Evolutionary conservation across 2,888 invertebrate genomes (phyloP), one percentile per base, ranked within the genome.

Genomic region (Galeruca laticollis): DNA sequence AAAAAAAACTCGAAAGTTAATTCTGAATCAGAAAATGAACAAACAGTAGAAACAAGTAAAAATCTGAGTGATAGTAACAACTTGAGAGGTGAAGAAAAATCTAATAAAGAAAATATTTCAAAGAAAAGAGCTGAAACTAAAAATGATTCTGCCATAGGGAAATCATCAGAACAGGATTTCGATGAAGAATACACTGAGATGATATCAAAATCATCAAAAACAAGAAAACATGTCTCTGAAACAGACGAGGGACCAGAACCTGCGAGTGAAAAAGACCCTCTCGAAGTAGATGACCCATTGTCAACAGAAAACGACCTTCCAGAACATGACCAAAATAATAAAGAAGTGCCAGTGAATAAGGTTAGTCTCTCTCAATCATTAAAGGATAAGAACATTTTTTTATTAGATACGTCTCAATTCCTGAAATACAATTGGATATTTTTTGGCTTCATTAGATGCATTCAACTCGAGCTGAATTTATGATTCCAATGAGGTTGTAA

Each of bases 141-240:
- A 63, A 57, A 49, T n/a, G 31, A 31, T 18, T 20, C 6, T 35
- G 40, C 18, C 37, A 35, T 15, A 13, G 21, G 20, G n/a, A 11
- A 49, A 20, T 15, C 49, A 66, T 21, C 49, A 66, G 15, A 61
- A 18, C 3, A 60, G 62, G 49, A 15, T 54, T 65, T 1, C 2
- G 18, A n/a, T 2, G 20, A 69, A 63, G 35, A 66, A 72, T 33
- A 52, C 31, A 51, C 60, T 63, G 85, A 82, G 0, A 86, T 86
- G 1, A 79, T 83, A 0, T 84, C 84, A 37, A 69, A 83, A 0
- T 72, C 62, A 11, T 54, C 26, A 10, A 13, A 47, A 18, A 15
- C 8, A 47, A 15, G 5, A 47, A 6, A 6, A 18, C n/a, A 47
- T n/a, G 15, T 15, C 47, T 47, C 18, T 47, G 18, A 18, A 2